These are phyloP conservation scores for Drosophila persimilis DNA, from an alignment of 1,140 invertebrate genomes.

Conservation along the genomic window DNA sequence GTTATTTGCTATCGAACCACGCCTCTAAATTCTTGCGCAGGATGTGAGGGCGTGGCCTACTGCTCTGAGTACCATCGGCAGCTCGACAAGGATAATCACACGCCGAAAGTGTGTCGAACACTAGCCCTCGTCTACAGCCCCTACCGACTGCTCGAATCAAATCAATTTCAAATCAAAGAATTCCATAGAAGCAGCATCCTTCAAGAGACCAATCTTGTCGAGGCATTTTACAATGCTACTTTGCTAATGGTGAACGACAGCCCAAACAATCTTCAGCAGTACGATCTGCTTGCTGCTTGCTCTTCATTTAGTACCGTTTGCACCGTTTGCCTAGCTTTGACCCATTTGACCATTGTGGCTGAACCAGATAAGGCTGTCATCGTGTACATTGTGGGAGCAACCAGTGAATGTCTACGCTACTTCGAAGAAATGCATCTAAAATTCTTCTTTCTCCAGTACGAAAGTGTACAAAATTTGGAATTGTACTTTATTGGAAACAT, in stretches of 20 bases:
- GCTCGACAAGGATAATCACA: constrained; percentile 24
- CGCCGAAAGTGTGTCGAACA: constrained; percentile 31
- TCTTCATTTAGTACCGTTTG: constrained; percentile 65
- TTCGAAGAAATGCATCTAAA: constrained; percentile 57
- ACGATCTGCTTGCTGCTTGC: constrained; percentile 38
- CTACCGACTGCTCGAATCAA: constrained; percentile 17
- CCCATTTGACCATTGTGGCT: constrained; percentile 7
- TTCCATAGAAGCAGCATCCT: constrained; percentile 12
- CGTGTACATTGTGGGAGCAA: constrained; percentile 58
- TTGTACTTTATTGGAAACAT: constrained; percentile 58
- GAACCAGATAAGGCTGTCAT: constrained; percentile 1
- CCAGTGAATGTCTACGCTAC: constrained; percentile 35
- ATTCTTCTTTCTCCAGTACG: constrained; percentile 59
- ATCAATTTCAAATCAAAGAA: constrained; percentile 3
- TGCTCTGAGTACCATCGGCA: constrained; percentile 44
- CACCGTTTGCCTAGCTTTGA: constrained; percentile 46
- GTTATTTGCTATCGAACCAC: constrained; percentile 42
- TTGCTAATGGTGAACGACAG: constrained; percentile 10
- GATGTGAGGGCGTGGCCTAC: constrained; percentile 52
- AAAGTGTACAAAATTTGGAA: constrained; percentile 34
- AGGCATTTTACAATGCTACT: constrained; percentile 29
- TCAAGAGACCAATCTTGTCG: constrained; percentile 25
- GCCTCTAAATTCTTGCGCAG: constrained; percentile 11
- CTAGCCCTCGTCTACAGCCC: constrained; percentile 45
- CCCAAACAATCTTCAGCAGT: constrained; percentile 26